These are phyloP conservation scores for Chiridota heheva DNA, from an alignment of 35 echinoderm and acorn worm species.

Conservation along the genomic window DNA sequence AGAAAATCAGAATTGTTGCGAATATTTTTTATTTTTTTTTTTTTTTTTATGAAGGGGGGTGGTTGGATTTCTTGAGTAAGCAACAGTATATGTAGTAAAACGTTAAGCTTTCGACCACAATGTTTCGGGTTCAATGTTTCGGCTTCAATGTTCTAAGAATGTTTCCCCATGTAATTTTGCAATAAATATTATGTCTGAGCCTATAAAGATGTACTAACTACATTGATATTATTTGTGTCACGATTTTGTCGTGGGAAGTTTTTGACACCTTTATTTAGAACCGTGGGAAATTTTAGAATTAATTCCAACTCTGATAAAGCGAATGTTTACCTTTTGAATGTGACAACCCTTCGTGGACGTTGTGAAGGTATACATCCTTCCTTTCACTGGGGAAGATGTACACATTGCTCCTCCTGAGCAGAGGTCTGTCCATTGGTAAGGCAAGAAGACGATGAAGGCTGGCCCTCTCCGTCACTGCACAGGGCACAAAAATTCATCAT, in stretches of 20 bases:
- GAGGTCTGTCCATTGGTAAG: constrained; percentile 70
- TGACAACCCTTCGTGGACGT: constrained; percentile 79
- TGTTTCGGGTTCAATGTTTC: not conserved
- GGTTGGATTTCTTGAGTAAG: no score
- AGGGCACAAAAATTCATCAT: not conserved
- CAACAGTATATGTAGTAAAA: no score
- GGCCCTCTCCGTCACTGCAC: constrained; percentile 53
- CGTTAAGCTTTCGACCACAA: no score
- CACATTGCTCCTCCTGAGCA: constrained; percentile 72
- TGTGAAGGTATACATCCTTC: constrained; percentile 70
- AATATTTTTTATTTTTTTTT: no score
- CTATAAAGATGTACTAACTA: not conserved
- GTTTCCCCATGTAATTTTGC: not conserved
- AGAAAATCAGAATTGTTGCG: no score
- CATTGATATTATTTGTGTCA: not conserved
- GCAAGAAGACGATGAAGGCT: constrained; percentile 57
- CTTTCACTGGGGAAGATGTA: constrained; percentile 65
- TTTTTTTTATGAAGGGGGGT: no score
- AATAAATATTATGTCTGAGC: not conserved
- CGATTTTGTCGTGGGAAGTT: constrained; percentile 61
- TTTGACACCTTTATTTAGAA: constrained; percentile 68
- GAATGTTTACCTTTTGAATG: constrained; percentile 4
- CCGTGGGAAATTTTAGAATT: constrained; percentile 35
- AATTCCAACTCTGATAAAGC: not conserved
- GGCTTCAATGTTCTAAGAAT: not conserved